Conservation (phyloP, 2,113 vertebrate species). For the Formicarius rufipectus region DNA sequence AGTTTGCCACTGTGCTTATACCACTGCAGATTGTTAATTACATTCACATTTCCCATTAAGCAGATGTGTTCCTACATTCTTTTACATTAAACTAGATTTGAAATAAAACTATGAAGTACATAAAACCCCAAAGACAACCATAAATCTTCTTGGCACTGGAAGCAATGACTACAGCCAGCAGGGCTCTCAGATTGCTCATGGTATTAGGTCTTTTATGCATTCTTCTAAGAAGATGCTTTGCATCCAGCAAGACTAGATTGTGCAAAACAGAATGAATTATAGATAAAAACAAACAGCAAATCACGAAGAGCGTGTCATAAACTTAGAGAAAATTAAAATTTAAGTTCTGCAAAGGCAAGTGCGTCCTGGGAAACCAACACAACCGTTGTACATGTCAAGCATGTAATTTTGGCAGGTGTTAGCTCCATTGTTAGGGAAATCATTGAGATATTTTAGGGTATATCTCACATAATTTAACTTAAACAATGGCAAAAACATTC, state of each 20-base stretch:
- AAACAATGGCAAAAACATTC: not conserved
- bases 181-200: not conserved
- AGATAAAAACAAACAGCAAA: slow-evolving; percentile 21
- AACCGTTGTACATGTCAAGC: not conserved
- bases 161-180: not conserved
- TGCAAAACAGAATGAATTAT: not conserved
- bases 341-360: not conserved
- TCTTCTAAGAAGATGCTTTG: not conserved
- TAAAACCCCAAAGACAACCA: not conserved
- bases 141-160: slow-evolving; percentile 45
- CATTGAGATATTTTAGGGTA: not conserved
- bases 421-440: not conserved
- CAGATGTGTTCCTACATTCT: not conserved
- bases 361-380: not conserved
- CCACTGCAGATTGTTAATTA: not conserved
- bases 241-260: not conserved
- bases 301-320: not conserved
- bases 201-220: not conserved
- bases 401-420: not conserved
- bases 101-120: slow-evolving; percentile 3
- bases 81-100: not conserved
- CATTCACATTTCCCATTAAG: not conserved
- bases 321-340: not conserved
- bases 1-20: not conserved
- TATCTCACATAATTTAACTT: not conserved